These are phyloP conservation scores for Drymodes brunneopygia DNA, from an alignment of 2,113 vertebrate species.

Conservation along the genomic window DNA sequence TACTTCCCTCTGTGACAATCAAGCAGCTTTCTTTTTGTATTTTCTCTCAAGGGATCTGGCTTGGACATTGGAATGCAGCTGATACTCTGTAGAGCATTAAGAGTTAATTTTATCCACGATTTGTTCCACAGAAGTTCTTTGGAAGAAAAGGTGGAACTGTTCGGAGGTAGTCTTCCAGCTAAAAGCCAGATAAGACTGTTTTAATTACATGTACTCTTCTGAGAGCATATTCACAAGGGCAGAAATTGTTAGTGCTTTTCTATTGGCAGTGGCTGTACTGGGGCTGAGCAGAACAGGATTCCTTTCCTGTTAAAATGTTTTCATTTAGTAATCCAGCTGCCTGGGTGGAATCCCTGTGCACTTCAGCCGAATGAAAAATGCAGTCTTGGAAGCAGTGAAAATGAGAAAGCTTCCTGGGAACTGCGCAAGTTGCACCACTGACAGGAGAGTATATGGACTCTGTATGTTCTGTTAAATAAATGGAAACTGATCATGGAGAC, in stretches of 20 bases:
- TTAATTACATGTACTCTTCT: neutral
- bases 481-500: neutral
- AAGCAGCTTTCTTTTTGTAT: neutral
- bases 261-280: neutral
- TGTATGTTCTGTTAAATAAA: neutral
- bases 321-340: neutral
- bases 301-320: neutral
- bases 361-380: neutral
- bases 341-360: neutral
- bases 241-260: neutral
- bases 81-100: neutral
- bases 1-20: conserved; percentile 11
- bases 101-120: neutral
- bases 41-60: neutral
- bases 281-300: neutral
- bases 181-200: neutral
- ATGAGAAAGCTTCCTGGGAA: neutral
- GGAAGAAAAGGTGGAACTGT: conserved; percentile 11
- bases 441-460: neutral
- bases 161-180: neutral
- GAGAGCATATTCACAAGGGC: neutral
- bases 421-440: neutral
- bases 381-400: neutral
- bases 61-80: conserved; percentile 1
- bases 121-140: conserved; percentile 22